phyloP scores from a whole-genome alignment of 1,140 invertebrate genomes.

The Drosophila fuyamai region DNA sequence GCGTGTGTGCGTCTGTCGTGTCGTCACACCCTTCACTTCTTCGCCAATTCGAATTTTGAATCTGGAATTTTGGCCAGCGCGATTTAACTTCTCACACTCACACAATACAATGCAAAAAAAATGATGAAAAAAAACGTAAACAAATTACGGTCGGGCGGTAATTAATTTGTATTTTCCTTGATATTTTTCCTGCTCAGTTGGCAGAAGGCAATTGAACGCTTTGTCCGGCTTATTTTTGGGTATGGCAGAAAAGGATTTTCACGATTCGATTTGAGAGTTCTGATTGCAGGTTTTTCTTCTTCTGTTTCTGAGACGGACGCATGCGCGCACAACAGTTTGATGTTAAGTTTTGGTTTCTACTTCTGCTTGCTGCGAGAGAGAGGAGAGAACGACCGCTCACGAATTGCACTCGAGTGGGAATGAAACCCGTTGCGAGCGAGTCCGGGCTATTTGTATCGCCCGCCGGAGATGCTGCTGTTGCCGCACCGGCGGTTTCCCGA shows the following conservation, averaged over 20 bases:
- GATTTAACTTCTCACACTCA: conserved; percentile 58
- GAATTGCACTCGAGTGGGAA: conserved; percentile 71
- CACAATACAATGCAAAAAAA: conserved; percentile 72
- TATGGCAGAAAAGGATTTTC: conserved; percentile 51
- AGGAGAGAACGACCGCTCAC: conserved; percentile 61
- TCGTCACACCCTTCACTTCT: conserved; percentile 74
- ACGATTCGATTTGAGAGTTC: conserved; percentile 41
- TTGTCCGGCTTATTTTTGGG: conserved; percentile 51
- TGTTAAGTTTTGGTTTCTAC: conserved; percentile 15
- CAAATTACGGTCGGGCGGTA: conserved; percentile 65
- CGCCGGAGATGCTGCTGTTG: conserved; percentile 3
- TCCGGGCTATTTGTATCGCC: conserved; percentile 51
- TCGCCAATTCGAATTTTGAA: conserved; percentile 58
- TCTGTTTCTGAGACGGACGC: conserved; percentile 22
- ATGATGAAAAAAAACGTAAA: conserved; percentile 68
- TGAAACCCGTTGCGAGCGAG: conserved; percentile 59
- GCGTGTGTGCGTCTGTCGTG: conserved; percentile 55
- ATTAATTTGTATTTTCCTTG: conserved; percentile 33
- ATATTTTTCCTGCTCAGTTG: conserved; percentile 12
- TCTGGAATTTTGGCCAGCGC: conserved; percentile 30
- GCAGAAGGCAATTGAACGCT: conserved; percentile 23
- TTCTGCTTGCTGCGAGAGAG: conserved; percentile 22
- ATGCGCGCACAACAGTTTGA: conserved; percentile 44
- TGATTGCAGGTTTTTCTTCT: conserved; percentile 25
- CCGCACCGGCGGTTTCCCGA: background rate